Evolutionary conservation across 2,797 vertebrate species (phyloP).

Genomic region (Pantherophis vulpinus): DNA sequence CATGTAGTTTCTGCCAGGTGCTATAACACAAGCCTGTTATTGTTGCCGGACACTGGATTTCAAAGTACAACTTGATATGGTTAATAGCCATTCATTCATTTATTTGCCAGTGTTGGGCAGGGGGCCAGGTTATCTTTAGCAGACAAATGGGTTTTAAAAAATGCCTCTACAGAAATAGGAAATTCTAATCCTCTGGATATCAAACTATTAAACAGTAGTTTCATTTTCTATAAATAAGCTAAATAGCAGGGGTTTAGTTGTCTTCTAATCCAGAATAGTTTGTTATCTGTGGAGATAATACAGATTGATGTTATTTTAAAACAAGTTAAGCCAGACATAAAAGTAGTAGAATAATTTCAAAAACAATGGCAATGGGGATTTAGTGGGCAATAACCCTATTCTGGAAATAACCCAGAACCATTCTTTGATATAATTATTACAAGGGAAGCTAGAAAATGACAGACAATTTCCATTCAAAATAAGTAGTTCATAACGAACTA

Average conservation of each 20-base stretch:
- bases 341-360: background rate
- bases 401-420: background rate
- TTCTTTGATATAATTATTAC: background rate
- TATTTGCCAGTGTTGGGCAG: slow-evolving; percentile 24
- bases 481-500: background rate
- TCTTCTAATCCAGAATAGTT: slow-evolving; percentile 19
- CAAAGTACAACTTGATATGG: slow-evolving; percentile 16
- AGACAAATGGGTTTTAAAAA: slow-evolving; percentile 38
- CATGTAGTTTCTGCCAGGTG: background rate
- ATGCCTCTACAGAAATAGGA: slow-evolving; percentile 47
- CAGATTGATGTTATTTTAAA: slow-evolving; percentile 32
- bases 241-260: slow-evolving; percentile 27
- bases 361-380: background rate
- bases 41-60: background rate
- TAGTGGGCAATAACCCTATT: background rate
- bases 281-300: slow-evolving; percentile 34
- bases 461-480: slow-evolving; percentile 5
- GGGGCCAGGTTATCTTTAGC: slow-evolving; percentile 29
- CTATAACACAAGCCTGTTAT: background rate
- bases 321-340: slow-evolving; percentile 17
- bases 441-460: background rate
- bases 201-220: slow-evolving; percentile 42
- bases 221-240: slow-evolving; percentile 41
- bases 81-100: slow-evolving; percentile 28
- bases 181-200: slow-evolving; percentile 35